Base-by-base conservation (phyloP, 1,140 invertebrate genomes). In the Oedothorax gibbosus region DNA sequence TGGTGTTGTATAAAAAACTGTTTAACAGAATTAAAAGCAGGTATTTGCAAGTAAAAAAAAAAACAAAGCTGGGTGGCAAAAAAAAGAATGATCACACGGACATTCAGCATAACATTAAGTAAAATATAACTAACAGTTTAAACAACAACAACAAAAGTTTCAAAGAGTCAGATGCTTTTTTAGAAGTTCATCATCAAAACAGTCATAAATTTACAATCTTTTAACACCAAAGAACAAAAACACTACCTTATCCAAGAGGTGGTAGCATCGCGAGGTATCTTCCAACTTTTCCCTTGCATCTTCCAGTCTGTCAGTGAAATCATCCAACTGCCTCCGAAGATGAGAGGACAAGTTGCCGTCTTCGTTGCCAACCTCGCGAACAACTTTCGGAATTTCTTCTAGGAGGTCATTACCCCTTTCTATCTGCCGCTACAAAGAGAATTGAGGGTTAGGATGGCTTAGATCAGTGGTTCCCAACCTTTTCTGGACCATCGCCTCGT, bases 351-450 rank as follows among this genome's bases (percentile, higher is more conserved):
- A 35, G 35, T 35, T 35, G 35, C 35, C 35, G 2, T 35, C 35
- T 5, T 35, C 35, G 0, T 93, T 93, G 20, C 82, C 76, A 71
- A 77, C 71, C 76, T 65, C 81, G 9, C 64, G 72, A 35, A 84
- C 88, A 51, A 91, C 89, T 85, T 89, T 88, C 79, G 91, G 92
- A 69, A 93, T 93, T 89, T 95, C 95, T 88, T 95, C 93, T 86
- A 95, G 90, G 69, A 96, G 90, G 88, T 96, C 94, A 86, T 93
- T 92, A 14, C 94, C 94, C 90, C 95, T 95, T 89, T 95, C 95
- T 88, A 96, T 91, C 89, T 96, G 94, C 89, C 94, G 94, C 95
- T 96, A 91, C 20, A 75, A 71, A 18, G 71, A 60, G 57, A 65
- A 18, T 51, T 1, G 5, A 35, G 35, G 35, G 5, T 35, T 35